These are phyloP conservation scores for Alouatta palliata DNA, from an alignment of 2,113 vertebrate species.

Conservation along the genomic window DNA sequence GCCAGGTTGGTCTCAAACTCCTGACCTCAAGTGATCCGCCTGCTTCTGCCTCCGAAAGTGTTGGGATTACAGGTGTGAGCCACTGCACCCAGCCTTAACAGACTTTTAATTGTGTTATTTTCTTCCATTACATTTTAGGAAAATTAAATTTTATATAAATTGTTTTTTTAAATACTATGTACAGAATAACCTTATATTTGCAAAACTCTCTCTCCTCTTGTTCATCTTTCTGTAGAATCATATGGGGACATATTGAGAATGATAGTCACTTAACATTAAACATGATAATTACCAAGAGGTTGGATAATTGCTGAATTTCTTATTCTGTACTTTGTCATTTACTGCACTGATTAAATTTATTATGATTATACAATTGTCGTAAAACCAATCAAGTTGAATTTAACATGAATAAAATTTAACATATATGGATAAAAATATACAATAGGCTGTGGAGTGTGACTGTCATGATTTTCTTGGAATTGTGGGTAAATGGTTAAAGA, in stretches of 20 bases:
- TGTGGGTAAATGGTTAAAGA: background rate
- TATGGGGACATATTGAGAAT: background rate
- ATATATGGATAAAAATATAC: background rate
- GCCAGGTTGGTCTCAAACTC: too few species aligned
- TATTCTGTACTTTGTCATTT: background rate
- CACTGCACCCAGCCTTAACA: too few species aligned
- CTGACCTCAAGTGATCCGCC: too few species aligned
- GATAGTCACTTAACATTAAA: background rate
- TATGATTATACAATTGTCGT: background rate
- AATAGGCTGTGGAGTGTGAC: background rate
- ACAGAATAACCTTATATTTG: background rate
- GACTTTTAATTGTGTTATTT: background rate
- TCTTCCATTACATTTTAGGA: background rate
- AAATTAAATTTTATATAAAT: background rate
- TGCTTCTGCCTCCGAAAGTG: too few species aligned
- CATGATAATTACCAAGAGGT: background rate
- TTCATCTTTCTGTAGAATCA: background rate
- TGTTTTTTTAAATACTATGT: background rate
- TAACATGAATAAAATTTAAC: background rate
- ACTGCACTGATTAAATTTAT: background rate
- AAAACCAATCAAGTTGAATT: background rate
- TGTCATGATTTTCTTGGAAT: background rate
- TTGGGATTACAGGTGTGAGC: too few species aligned
- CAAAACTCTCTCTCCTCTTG: background rate
- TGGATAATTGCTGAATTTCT: background rate